A percentile compares a stretch with the other conserved stretches of the same genome.
These are phyloP conservation scores for Leptinotarsa juncta DNA, from an alignment of 2,888 invertebrate genomes.

Conservation along the genomic window DNA sequence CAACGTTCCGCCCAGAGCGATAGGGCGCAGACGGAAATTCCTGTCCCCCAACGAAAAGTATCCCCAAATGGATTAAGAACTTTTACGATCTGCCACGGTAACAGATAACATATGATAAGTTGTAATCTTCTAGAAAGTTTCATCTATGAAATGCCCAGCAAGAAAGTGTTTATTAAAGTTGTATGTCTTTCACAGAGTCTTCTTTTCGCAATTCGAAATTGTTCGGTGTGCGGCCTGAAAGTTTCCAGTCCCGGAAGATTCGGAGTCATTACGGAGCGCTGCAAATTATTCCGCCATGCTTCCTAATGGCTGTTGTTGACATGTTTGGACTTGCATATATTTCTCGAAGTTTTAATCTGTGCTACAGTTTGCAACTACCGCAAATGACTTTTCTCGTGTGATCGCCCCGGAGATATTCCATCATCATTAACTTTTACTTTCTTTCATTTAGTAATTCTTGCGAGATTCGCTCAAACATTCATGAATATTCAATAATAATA, in stretches of 20 bases:
- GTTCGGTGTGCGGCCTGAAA: slow-evolving; percentile 3
- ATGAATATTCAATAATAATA: not conserved
- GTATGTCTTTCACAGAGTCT: slow-evolving; percentile 10
- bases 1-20: not conserved
- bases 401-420: not conserved
- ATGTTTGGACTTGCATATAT: slow-evolving; percentile 47
- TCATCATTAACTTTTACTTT: slow-evolving; percentile 1
- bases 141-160: slow-evolving; percentile 23
- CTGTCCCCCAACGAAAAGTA: slow-evolving; percentile 18
- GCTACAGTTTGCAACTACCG: slow-evolving; percentile 32
- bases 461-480: not conserved
- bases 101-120: slow-evolving; percentile 39
- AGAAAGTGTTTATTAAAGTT: slow-evolving; percentile 24
- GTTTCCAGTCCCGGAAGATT: slow-evolving; percentile 29
- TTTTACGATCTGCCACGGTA: slow-evolving; percentile 33
- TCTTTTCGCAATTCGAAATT: slow-evolving; percentile 11
- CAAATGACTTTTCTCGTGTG: slow-evolving; percentile 6
- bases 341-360: slow-evolving; percentile 44
- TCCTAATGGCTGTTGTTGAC: slow-evolving; percentile 48
- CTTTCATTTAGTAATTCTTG: not conserved
- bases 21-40: not conserved
- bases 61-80: slow-evolving; percentile 36
- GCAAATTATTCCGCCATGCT: slow-evolving; percentile 47
- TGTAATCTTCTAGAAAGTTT: slow-evolving; percentile 38
- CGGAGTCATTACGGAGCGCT: slow-evolving; percentile 42